Percentiles rank a stretch among this genome's conserved stretches.
Conservation (phyloP, 2,113 vertebrate genomes). For the Pan troglodytes region NHGRI_mPanTro3-v2.1_pri NC_072409.2:71153501-71154000, state of each 20-base stretch:
- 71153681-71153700: not conserved
- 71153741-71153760: not conserved
- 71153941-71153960: not conserved
- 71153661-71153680: not conserved
- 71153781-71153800: not conserved
- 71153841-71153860: too few species aligned
- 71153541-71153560: not conserved
- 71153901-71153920: too few species aligned
- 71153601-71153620: not conserved
- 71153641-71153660: not conserved
- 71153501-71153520: too few species aligned
- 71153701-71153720: not conserved
- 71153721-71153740: not conserved
- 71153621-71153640: not conserved
- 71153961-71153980: not conserved
- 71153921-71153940: too few species aligned
- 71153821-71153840: not conserved
- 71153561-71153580: not conserved
- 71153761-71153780: not conserved
- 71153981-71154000: not conserved
- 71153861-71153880: too few species aligned
- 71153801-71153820: not conserved
- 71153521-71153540: not conserved
- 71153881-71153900: too few species aligned
- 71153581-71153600: not conserved